Evolutionary conservation across 2,888 invertebrate species (phyloP).

Genomic region (Brachylomia viminalis): DNA sequence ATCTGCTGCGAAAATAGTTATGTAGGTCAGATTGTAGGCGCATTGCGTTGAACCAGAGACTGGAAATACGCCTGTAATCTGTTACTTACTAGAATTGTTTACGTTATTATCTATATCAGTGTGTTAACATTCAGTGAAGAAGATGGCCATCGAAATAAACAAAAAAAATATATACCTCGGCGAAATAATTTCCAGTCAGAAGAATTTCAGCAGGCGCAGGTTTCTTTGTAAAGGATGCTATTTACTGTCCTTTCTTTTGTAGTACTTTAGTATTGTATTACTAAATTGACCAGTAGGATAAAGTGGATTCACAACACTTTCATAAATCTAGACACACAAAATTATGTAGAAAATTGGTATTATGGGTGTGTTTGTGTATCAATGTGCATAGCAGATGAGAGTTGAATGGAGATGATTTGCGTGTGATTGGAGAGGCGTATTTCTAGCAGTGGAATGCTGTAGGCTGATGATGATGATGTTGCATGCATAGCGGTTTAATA

Average conservation of each 20-base stretch:
- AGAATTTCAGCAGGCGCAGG: neutral
- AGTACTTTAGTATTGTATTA: neutral
- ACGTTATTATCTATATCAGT: neutral
- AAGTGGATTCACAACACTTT: neutral
- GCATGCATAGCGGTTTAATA: neutral
- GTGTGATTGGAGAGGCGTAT: neutral
- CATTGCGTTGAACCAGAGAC: constrained; percentile 46
- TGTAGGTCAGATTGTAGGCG: constrained; percentile 51
- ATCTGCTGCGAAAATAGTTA: constrained; percentile 57
- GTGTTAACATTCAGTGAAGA: neutral
- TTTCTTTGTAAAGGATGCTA: neutral
- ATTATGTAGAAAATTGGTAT: neutral
- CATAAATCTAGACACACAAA: neutral
- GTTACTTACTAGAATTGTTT: neutral
- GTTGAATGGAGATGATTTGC: neutral
- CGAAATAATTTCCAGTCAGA: neutral
- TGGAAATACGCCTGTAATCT: neutral
- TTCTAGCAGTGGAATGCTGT: neutral
- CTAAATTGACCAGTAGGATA: neutral
- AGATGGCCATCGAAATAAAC: neutral
- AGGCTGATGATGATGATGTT: neutral
- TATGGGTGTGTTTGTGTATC: neutral
- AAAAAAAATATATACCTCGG: neutral
- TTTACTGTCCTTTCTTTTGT: neutral
- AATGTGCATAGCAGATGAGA: neutral